Conservation (phyloP, 2,113 vertebrate genomes). For the Hipposideros armiger region DNA sequence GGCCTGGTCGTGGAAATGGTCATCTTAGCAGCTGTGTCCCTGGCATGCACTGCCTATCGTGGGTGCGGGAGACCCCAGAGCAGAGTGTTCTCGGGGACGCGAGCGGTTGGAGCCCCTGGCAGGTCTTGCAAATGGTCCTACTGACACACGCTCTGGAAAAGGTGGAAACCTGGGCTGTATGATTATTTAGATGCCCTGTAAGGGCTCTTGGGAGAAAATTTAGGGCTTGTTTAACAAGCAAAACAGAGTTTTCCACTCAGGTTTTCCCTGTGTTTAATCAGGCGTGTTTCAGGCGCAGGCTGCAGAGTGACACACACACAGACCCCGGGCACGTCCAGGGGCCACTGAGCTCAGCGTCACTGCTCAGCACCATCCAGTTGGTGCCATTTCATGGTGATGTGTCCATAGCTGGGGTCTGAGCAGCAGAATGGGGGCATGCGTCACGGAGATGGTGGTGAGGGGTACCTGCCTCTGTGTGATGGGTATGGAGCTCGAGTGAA, state of each 20-base stretch:
- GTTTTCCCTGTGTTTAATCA: rapidly evolving
- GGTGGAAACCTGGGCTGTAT: background rate
- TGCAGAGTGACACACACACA: too few relatives aligned
- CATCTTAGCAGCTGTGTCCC: background rate
- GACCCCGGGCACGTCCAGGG: background rate
- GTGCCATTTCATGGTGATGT: rapidly evolving
- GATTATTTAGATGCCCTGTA: background rate
- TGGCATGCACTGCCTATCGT: background rate
- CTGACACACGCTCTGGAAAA: background rate
- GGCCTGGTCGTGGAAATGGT: background rate
- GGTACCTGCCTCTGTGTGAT: background rate
- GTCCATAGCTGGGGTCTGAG: background rate
- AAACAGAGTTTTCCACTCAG: too few relatives aligned
- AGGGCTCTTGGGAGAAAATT: background rate
- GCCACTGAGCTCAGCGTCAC: rapidly evolving
- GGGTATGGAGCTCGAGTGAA: background rate
- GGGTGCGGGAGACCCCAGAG: background rate
- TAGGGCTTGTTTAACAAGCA: background rate
- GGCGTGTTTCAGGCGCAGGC: background rate
- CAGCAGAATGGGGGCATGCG: background rate
- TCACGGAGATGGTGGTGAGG: background rate
- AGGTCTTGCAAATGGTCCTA: background rate
- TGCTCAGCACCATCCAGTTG: rapidly evolving
- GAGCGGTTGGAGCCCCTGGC: background rate
- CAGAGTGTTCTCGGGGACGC: background rate